Evolutionary conservation across 2,113 vertebrate genomes (phyloP).

Genomic region (Uropsilus gracilis): DNA sequence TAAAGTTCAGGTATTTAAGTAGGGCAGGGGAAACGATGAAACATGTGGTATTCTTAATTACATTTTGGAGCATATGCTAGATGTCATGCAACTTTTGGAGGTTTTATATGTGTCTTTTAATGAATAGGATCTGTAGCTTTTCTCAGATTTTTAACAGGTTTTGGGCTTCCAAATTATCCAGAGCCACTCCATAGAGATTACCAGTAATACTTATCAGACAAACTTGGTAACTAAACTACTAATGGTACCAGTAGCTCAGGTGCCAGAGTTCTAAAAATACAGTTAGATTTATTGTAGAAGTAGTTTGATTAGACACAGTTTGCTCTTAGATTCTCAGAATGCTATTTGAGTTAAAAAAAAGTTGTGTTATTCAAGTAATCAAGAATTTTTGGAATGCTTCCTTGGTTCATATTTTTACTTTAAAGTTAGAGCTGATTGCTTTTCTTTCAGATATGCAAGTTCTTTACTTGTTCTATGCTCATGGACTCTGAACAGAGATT

Average conservation of each 20-base stretch:
- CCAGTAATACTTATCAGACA: neutral
- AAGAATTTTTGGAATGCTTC: neutral
- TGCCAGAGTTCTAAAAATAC: neutral
- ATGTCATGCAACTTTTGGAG: neutral
- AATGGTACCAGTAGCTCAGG: neutral
- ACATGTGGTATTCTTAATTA: accelerated
- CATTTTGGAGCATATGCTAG: neutral
- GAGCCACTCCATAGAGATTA: neutral
- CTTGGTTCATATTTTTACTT: neutral
- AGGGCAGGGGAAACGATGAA: neutral
- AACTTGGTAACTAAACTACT: neutral
- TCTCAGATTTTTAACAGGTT: neutral
- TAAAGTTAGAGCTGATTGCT: neutral
- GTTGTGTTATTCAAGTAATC: neutral
- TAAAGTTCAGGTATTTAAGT: neutral
- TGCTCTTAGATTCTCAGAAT: neutral
- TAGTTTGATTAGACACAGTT: neutral
- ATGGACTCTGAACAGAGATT: neutral
- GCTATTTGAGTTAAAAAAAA: slow-evolving; percentile 5
- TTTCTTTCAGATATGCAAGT: neutral
- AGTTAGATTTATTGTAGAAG: neutral
- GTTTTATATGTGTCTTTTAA: neutral
- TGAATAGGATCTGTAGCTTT: neutral
- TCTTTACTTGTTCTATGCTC: neutral
- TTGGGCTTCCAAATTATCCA: neutral